Conservation (phyloP, 2,888 invertebrate species). For the Dryobota labecula region DNA sequence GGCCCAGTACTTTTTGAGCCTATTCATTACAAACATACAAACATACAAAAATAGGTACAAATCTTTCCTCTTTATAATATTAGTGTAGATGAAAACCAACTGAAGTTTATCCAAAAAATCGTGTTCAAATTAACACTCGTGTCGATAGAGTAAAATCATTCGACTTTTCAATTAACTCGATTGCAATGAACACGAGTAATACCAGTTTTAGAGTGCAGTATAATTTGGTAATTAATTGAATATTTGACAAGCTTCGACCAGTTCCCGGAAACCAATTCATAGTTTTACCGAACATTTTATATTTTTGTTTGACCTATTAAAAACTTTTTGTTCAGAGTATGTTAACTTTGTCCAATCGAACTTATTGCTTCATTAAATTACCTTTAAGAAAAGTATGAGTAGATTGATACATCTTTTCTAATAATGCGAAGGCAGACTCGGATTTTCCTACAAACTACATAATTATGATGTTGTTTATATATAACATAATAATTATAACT, state of each 20-base stretch:
- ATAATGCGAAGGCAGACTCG: not conserved
- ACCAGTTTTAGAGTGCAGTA: slow-evolving; percentile 8
- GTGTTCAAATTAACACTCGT: not conserved
- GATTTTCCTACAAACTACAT: not conserved
- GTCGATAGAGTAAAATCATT: slow-evolving; percentile 7
- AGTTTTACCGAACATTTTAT: not conserved
- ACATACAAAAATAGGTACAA: too few species aligned
- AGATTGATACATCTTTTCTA: too few species aligned
- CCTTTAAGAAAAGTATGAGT: too few species aligned
- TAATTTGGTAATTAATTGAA: slow-evolving; percentile 20
- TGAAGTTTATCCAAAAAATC: not conserved
- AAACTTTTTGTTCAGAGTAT: not conserved
- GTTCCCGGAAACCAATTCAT: not conserved
- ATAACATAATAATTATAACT: too few species aligned
- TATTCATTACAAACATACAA: too few species aligned
- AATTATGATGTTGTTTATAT: too few species aligned
- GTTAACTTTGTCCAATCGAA: not conserved
- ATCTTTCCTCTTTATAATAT: too few species aligned
- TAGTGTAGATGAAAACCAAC: too few species aligned
- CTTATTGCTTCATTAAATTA: not conserved
- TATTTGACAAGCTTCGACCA: slow-evolving; percentile 13
- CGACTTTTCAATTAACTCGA: slow-evolving; percentile 34
- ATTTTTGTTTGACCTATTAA: not conserved
- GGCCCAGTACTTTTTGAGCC: too few species aligned
- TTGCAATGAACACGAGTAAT: slow-evolving; percentile 8